Evolutionary conservation across 2,113 vertebrate species (phyloP).

Genomic region (Thinocorus orbignyianus): DNA sequence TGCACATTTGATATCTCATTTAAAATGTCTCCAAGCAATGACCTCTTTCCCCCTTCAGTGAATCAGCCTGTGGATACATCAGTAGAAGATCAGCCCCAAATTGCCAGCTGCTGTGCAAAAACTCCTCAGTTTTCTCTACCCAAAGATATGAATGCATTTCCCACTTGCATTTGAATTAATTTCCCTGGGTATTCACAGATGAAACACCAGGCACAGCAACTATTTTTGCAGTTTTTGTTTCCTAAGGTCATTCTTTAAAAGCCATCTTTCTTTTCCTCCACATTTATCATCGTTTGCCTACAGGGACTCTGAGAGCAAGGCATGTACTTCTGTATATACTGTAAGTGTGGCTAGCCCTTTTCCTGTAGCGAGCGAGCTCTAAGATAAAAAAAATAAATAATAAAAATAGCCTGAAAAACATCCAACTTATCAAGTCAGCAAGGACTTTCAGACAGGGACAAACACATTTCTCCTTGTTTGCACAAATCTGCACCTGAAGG

Average conservation of each 20-base stretch:
- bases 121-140: neutral
- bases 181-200: neutral
- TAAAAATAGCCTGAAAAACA: slow-evolving; percentile 7
- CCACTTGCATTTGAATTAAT: neutral
- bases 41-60: neutral
- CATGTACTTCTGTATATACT: neutral
- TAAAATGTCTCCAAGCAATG: neutral
- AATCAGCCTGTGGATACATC: neutral
- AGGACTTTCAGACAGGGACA: slow-evolving; percentile 5
- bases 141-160: neutral
- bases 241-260: slow-evolving; percentile 52
- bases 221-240: slow-evolving; percentile 28
- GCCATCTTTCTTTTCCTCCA: neutral
- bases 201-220: neutral
- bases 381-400: slow-evolving; percentile 15
- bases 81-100: neutral
- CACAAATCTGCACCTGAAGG: neutral
- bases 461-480: neutral
- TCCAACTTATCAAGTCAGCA: neutral
- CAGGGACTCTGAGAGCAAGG: neutral
- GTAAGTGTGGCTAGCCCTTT: neutral
- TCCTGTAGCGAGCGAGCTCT: neutral
- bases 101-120: neutral
- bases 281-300: slow-evolving; percentile 1
- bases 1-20: neutral